A percentile compares a stretch with the other conserved stretches of the same genome.
Conservation (phyloP, 2,797 vertebrate genomes). For the Yasuhikotakia modesta region DNA sequence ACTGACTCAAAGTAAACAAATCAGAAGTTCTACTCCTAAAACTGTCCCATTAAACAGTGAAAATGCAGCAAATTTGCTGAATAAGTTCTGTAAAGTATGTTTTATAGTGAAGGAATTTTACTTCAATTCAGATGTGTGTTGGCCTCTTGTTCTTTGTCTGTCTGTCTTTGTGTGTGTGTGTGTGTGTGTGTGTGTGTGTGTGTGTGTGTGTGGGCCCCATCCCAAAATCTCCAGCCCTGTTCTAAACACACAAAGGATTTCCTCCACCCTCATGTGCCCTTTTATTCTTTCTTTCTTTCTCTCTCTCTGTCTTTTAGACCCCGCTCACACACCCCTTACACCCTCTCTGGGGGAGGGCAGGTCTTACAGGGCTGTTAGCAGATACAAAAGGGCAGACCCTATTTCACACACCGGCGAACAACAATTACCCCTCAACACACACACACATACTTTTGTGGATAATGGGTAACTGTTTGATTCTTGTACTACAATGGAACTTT, state of each 20-base stretch:
- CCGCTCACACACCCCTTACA: slow-evolving; percentile 42
- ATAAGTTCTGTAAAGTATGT: not conserved
- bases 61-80: not conserved
- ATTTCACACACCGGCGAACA: slow-evolving; percentile 76
- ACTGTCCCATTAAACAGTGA: too few relatives aligned
- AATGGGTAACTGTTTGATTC: slow-evolving; percentile 72
- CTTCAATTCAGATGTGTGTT: slow-evolving; percentile 21
- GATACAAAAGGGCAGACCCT: slow-evolving; percentile 69
- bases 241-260: slow-evolving; percentile 41
- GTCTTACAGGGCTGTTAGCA: slow-evolving; percentile 68
- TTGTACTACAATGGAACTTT: slow-evolving; percentile 77
- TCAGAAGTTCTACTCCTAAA: not conserved
- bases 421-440: slow-evolving; percentile 68
- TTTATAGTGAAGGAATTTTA: slow-evolving; percentile 28
- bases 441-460: slow-evolving; percentile 63
- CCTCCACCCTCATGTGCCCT: slow-evolving; percentile 53
- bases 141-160: slow-evolving; percentile 33
- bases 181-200: slow-evolving; percentile 42
- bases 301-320: slow-evolving; percentile 15
- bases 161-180: slow-evolving; percentile 31
- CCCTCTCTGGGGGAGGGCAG: slow-evolving; percentile 50
- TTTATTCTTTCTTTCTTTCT: slow-evolving; percentile 29
- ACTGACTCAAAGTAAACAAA: not conserved
- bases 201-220: slow-evolving; percentile 35
- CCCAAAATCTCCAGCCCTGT: slow-evolving; percentile 31